Evolutionary conservation across 2,888 invertebrate species (phyloP), one percentile per base, ranked within the genome.

Genomic region (Protonemura montana): DNA sequence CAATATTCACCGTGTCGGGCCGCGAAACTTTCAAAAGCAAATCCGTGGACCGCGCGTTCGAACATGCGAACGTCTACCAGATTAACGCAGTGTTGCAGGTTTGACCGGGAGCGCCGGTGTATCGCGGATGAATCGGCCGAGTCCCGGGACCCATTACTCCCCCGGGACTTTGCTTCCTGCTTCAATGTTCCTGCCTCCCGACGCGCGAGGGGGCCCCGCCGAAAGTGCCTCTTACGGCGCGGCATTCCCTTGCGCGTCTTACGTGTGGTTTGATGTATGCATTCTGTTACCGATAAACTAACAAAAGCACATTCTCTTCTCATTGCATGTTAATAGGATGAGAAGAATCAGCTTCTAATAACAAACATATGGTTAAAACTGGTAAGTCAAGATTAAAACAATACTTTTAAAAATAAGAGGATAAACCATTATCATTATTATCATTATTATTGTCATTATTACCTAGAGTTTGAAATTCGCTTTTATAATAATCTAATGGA

Each of bases 311-410:
- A 88, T 89, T 90, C 89, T 90, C 90, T 90, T 95, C 94, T 89
- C 94, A 88, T 88, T 89, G 89, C 89, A 89, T 89, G 89, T 88
- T 88, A 88, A 89, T 90, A 98, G 98, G 98, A 98, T 93, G 98
- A 98, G 94, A 98, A 98, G 93, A 98, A 98, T 94, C 98, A 98
- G 94, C 95, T 98, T 93, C 95, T 98, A 92, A 97, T 98, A 92
- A 97, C 98, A 91, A 98, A 98, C 93, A 97, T 98, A 93, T 98
- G 98, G 98, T 94, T 98, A 90, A 98, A 97, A 94, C 93, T 98
- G 94, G 98, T 98, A 93, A 97, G 97, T 95, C 88, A 89, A 87
- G 87, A 87, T 88, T 89, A 88, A 87, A 82, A 87, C 85, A 88
- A 87, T 86, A 41, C 85, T 86, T 85, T 85, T 87, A 86, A 87